Evolutionary conservation across 2,797 vertebrate genomes (phyloP), one percentile per base, ranked within the genome.

Genomic region (Microhierax caerulescens): DNA sequence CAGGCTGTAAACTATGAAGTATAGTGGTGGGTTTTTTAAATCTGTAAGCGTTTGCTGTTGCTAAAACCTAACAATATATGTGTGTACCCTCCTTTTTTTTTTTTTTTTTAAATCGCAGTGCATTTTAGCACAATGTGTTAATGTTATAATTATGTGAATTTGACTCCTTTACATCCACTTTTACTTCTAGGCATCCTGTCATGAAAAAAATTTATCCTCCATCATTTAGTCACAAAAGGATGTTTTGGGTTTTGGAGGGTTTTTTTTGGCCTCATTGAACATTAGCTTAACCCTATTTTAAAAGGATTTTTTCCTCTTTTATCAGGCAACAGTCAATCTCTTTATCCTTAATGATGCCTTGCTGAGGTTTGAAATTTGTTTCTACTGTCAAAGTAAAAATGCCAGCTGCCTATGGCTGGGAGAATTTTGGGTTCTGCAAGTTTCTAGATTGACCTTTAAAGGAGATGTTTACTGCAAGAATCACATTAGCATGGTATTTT

Each of bases 301-400:
- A 73, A 25, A 57, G 39, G 56, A 53, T 69, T 69, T 79, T 18
- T 32, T 30, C 18, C 19, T 68, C 30, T 51, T 36, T 4, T 53
- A 16, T 85, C 27, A 51, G 22, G 9, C 0, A 0, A 50, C 30
- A 75, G 10, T 57, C 0, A 5, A 3, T 64, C 18, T 61, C 59
- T 69, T 73, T 23, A 90, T 39, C 27, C 19, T 13, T 69, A 50
- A 73, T 27, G 32, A 41, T 53, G 6, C 43, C 28, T 41, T 75
- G 36, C 45, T 75, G 65, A 63, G 65, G 59, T 51, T 57, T 41
- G 48, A 63, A 85, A 48, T 86, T 63, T 48, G 45, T 11, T 7
- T 82, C 16, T 57, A 5, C 12, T 24, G 43, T 59, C 3, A 6
- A 6, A 68, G 32, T 51, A 27, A 85, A 57, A 76, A 67, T 65